Evolutionary conservation across 2,113 vertebrate species (phyloP).

Genomic region (Dicerorhinus sumatrensis): DNA sequence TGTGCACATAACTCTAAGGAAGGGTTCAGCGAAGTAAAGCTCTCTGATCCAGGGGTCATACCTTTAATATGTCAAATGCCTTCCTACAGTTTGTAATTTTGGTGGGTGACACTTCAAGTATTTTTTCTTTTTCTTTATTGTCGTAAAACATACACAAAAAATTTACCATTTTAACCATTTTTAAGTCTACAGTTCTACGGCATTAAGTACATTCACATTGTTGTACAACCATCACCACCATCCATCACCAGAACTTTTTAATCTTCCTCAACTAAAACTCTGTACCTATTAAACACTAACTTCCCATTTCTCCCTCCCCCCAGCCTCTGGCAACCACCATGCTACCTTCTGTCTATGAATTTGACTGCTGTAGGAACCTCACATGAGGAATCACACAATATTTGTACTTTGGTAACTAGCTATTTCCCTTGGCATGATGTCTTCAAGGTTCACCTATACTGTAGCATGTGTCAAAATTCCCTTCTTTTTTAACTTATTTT

Average conservation of each 20-base stretch:
- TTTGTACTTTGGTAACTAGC: neutral
- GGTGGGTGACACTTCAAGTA: neutral
- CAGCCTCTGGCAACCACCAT: neutral
- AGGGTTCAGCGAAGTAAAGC: neutral
- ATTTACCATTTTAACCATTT: neutral
- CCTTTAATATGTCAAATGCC: neutral
- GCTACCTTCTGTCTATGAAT: neutral
- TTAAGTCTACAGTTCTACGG: neutral
- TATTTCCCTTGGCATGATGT: neutral
- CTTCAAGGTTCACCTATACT: neutral
- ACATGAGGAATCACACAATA: neutral
- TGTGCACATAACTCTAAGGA: neutral
- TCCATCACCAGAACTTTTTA: neutral
- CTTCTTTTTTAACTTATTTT: neutral
- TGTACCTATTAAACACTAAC: neutral
- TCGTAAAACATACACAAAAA: conserved; percentile 20
- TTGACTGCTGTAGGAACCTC: neutral
- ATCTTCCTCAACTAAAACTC: neutral
- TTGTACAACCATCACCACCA: neutral
- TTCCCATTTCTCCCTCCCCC: neutral
- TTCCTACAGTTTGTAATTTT: neutral
- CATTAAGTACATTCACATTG: neutral
- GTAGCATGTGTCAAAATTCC: neutral
- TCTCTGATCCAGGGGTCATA: neutral
- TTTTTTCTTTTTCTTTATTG: neutral